Base-by-base conservation (phyloP, 1,140 invertebrate genomes). In the Pollicipes pollicipes region DNA sequence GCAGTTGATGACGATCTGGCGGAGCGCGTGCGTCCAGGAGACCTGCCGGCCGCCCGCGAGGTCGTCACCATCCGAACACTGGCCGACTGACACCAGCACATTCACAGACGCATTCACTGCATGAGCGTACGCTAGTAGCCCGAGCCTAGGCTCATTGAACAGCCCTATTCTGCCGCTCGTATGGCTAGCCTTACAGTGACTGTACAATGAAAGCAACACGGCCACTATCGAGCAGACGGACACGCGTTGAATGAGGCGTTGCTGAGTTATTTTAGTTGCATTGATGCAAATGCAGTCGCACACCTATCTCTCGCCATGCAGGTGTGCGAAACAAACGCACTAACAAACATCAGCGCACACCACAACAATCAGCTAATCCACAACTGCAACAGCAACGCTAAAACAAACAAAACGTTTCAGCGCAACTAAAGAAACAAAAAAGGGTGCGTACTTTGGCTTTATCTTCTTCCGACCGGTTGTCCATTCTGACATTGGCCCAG, bases 401-500 rank as follows among this genome's bases (percentile, higher is more conserved):
- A 58, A 58, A 58, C 45, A 10, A 58, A 58, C 45, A 58, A 58
- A 58, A 24, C 45, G 45, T 21, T 2, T 10, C 45, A n/a, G 45
- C 45, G 21, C 8, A 58, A 58, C 45, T 21, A 58, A 58, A 66
- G 64, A 66, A 29, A 66, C 27, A 66, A 29, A 66, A 27, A 72
- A 73, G 67, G 69, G 37, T 45, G 64, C 74, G 73, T 80, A 96
- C 94, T 86, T 95, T 95, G 81, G 96, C 93, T 80, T 98, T 98
- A 77, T 97, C 93, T 73, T 97, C 93, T 78, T 97, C 94, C 30
- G 90, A 88, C 72, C 95, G 83, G 13, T 93, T 94, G 82, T 98
- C 95, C 90, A 96, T 97, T 72, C 95, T 84, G 3, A 98, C 94
- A 83, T 98, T 98, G 28, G 94, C 95, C 94, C 94, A 98, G 0